Evolutionary conservation across 2,797 vertebrate species (phyloP).

Genomic region (Lacerta viridis): DNA sequence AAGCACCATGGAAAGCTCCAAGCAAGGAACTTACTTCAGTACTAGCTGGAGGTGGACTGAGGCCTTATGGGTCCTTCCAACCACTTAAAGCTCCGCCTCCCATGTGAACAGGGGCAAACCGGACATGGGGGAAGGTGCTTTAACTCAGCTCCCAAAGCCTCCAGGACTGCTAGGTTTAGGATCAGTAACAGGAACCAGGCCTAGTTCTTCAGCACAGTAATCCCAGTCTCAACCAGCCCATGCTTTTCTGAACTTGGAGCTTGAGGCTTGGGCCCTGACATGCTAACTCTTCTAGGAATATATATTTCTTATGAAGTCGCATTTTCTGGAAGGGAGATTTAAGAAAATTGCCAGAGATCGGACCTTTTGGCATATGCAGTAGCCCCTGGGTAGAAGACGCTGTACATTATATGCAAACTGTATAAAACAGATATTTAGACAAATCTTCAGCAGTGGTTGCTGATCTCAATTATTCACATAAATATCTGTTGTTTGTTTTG

Average conservation of each 20-base stretch:
- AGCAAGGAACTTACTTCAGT: too few relatives aligned
- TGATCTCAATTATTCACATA: too few relatives aligned
- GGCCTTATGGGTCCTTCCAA: not conserved
- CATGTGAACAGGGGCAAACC: not conserved
- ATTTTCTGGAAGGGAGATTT: too few relatives aligned
- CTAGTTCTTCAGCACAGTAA: not conserved
- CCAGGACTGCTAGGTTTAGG: not conserved
- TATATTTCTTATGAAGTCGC: too few relatives aligned
- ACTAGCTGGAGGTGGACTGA: not conserved
- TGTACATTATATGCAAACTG: too few relatives aligned
- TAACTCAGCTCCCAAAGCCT: not conserved
- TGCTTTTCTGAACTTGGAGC: not conserved
- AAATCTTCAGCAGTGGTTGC: too few relatives aligned
- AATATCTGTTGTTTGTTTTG: too few relatives aligned
- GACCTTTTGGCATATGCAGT: too few relatives aligned
- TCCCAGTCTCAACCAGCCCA: not conserved
- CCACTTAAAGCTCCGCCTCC: too few relatives aligned
- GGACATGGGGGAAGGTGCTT: not conserved
- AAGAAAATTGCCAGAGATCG: too few relatives aligned
- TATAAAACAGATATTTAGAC: too few relatives aligned
- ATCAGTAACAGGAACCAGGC: not conserved
- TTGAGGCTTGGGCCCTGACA: not conserved
- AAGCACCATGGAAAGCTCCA: not conserved
- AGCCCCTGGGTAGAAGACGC: too few relatives aligned
- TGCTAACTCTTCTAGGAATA: not conserved